Percentiles rank a stretch among this genome's conserved stretches.
These are phyloP conservation scores for Pantherophis guttatus DNA, from an alignment of 2,113 vertebrate species.

Conservation along the genomic window DNA sequence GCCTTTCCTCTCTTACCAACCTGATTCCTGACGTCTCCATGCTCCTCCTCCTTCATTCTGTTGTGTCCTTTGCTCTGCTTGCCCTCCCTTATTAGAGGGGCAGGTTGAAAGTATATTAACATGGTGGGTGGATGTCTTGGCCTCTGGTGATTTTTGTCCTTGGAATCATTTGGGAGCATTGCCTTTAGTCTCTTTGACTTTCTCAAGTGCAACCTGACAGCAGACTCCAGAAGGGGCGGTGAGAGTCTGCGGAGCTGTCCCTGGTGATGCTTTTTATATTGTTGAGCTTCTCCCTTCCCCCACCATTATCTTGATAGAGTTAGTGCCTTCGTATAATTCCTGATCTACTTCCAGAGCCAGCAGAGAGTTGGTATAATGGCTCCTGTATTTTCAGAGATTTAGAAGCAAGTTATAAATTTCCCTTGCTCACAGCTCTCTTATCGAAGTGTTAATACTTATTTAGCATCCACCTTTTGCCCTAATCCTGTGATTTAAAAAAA, in stretches of 20 bases:
- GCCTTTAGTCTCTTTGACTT: conserved; percentile 41
- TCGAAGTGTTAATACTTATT: not conserved
- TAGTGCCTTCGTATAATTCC: not conserved
- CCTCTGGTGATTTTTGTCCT: conserved; percentile 55
- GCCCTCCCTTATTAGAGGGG: not conserved
- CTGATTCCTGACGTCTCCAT: not conserved
- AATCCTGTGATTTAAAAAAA: not conserved
- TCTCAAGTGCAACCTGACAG: conserved; percentile 30
- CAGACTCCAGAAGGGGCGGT: conserved; percentile 52
- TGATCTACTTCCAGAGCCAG: conserved; percentile 13
- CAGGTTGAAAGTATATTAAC: not conserved
- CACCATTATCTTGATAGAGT: conserved; percentile 40
- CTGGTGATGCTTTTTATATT: conserved; percentile 59
- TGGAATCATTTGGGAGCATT: conserved; percentile 44
- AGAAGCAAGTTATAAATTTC: conserved; percentile 8
- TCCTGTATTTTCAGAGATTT: conserved; percentile 18
- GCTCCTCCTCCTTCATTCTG: not conserved
- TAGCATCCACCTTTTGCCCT: not conserved
- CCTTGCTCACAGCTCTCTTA: not conserved
- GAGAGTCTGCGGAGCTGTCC: conserved; percentile 49
- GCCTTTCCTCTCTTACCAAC: not conserved
- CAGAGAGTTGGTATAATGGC: conserved; percentile 19
- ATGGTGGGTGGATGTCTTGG: not conserved
- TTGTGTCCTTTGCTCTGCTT: not conserved
- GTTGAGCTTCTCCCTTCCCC: conserved; percentile 43